A percentile compares a stretch with the other conserved stretches of the same genome.
Conservation (phyloP, 2,113 vertebrate genomes). For the Oncorhynchus clarkii region DNA sequence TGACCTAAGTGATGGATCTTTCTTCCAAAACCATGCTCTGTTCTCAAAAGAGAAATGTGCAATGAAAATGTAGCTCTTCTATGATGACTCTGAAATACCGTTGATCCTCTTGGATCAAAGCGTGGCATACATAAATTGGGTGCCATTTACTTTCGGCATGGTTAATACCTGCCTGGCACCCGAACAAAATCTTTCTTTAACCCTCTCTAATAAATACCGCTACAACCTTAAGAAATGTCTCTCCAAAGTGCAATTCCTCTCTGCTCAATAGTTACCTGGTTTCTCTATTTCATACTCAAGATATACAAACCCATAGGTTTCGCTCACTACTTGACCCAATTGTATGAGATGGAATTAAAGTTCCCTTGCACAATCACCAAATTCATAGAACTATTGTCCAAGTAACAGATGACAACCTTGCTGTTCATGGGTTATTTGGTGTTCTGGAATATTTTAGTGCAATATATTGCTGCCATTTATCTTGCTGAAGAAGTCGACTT, state of each 20-base stretch:
- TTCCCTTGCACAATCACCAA: constrained; percentile 3
- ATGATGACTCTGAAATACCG: constrained; percentile 33
- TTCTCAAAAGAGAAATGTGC: constrained; percentile 27
- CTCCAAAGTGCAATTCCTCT: no score
- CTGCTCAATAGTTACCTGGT: constrained; percentile 16
- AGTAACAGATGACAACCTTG: constrained; percentile 33
- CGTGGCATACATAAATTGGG: constrained; percentile 11
- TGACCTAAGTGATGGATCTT: constrained; percentile 24
- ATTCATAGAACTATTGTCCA: constrained; percentile 28
- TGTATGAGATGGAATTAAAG: constrained; percentile 8
- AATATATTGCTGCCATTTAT: constrained; percentile 27
- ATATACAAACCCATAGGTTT: constrained; percentile 36
- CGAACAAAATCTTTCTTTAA: no score
- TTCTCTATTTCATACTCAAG: constrained; percentile 28
- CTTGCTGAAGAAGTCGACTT: neutral
- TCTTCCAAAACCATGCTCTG: constrained; percentile 27
- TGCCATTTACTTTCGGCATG: no score
- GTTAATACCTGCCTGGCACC: no score
- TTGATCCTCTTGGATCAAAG: constrained; percentile 26
- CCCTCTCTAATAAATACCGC: no score
- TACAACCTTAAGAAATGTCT: no score
- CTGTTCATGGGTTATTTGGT: constrained; percentile 23
- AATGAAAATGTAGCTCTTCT: constrained; percentile 26
- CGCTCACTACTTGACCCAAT: constrained; percentile 3
- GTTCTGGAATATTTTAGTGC: constrained; percentile 33